phyloP scores from a whole-genome alignment of 1,140 invertebrate genomes.

The Orius laevigatus region DNA sequence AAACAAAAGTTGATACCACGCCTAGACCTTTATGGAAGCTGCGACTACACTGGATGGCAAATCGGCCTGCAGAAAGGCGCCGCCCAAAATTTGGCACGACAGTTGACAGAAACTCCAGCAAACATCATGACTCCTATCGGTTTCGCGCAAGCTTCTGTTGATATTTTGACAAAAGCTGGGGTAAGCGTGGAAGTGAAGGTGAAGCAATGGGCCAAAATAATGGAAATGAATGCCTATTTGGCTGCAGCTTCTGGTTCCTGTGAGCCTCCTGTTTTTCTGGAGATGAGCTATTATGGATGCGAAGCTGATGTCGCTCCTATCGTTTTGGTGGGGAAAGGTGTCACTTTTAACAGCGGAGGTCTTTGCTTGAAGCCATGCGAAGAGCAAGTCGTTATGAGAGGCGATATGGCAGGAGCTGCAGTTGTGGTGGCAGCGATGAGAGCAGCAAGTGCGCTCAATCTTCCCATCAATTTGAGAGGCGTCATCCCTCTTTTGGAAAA shows the following conservation, averaged over 20 bases:
- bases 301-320: conserved; percentile 28
- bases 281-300: conserved; percentile 24
- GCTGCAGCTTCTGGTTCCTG: conserved; percentile 40
- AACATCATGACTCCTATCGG: conserved; percentile 42
- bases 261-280: conserved; percentile 38
- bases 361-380: conserved; percentile 62
- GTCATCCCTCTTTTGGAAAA: conserved; percentile 76
- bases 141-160: conserved; percentile 34
- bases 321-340: conserved; percentile 35
- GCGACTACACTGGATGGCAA: conserved; percentile 33
- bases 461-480: conserved; percentile 55
- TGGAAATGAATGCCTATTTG: conserved; percentile 44
- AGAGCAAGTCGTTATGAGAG: conserved; percentile 66
- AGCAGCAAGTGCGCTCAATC: conserved; percentile 46
- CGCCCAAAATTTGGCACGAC: conserved; percentile 42
- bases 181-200: conserved; percentile 29
- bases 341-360: conserved; percentile 80
- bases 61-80: conserved; percentile 36
- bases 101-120: conserved; percentile 42
- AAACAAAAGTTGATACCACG: conserved; percentile 20
- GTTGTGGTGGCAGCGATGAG: conserved; percentile 51
- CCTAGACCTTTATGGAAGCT: conserved; percentile 21
- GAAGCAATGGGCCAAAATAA: conserved; percentile 34
- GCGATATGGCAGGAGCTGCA: conserved; percentile 79
- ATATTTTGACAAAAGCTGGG: conserved; percentile 28